These are phyloP conservation scores for Simalia tracyae DNA, from an alignment of 2,797 vertebrate species.

Conservation along the genomic window DNA sequence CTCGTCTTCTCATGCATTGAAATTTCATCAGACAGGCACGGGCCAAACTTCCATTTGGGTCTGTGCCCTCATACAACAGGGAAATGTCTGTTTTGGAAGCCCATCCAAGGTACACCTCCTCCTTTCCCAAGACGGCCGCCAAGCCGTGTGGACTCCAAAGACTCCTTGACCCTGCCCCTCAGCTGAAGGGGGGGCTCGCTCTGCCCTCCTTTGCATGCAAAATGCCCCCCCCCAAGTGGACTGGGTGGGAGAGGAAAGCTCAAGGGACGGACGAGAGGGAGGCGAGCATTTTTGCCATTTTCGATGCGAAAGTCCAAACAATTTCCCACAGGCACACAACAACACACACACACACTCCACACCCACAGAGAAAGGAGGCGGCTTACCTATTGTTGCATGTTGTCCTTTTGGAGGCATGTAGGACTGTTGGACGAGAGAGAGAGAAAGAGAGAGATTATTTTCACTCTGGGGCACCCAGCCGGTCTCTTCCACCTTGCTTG, in stretches of 20 bases:
- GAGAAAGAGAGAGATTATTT: neutral
- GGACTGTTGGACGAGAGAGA: neutral
- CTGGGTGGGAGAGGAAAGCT: neutral
- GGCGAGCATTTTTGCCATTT: fast-evolving
- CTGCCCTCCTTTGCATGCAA: neutral
- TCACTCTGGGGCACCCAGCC: neutral
- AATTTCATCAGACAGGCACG: neutral
- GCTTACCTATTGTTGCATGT: slow-evolving; percentile 15
- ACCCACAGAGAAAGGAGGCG: too few species aligned
- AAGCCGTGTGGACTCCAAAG: neutral
- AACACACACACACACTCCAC: neutral
- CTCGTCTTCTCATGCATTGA: neutral
- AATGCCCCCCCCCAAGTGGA: neutral
- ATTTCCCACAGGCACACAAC: neutral
- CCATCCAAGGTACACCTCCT: neutral
- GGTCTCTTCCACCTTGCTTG: neutral
- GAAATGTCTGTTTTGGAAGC: neutral
- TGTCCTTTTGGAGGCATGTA: neutral
- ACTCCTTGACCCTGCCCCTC: neutral
- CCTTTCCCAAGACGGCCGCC: neutral
- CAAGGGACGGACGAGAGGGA: neutral
- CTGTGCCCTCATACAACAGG: neutral
- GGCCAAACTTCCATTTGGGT: neutral
- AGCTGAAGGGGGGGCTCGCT: neutral
- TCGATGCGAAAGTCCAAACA: neutral